Evolutionary conservation across 2,888 invertebrate species (phyloP), one percentile per base, ranked within the genome.

Genomic region (Lagria hirta): DNA sequence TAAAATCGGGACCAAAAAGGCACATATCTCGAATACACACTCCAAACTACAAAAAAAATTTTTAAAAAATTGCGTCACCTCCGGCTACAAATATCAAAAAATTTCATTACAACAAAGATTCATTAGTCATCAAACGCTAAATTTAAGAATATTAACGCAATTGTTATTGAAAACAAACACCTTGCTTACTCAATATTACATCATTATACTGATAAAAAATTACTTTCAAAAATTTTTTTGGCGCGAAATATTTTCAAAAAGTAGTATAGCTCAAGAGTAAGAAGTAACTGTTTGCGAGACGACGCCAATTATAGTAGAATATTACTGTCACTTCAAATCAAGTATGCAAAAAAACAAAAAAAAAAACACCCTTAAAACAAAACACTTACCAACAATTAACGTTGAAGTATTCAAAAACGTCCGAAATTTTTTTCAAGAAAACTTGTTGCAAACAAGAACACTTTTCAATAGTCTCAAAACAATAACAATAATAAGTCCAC

Each of bases 321-420:
- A 55, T 60, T 60, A 61, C 59, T 61, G 58, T 60, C 58, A 56
- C 54, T 52, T 54, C 37, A 41, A 43, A n/a, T n/a, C n/a, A n/a
- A 35, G 17, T 42, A 43, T 38, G 38, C 29, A 43, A 48, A 42
- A 47, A 27, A 47, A 41, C 33, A 43, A 36, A 18, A 30, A 22
- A 29, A 22, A 29, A 29, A 28, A 14, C 11, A 6, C 18, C 7
- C 6, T 7, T 16, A 35, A 10, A 7, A 2, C n/a, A 22, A 34
- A 35, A 35, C 18, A 43, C 43, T 43, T 37, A 43, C 36, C 36
- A 43, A 43, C 43, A 18, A 18, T 24, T 23, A 32, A 37, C 20
- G 36, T 36, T 30, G 36, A 38, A 29, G 38, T 23, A 26, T 29
- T n/a, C n/a, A n/a, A n/a, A n/a, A 38, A 37, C 29, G 16, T 37